phyloP scores from a whole-genome alignment of 2,888 invertebrate genomes.

The Heliconius ismenius region DNA sequence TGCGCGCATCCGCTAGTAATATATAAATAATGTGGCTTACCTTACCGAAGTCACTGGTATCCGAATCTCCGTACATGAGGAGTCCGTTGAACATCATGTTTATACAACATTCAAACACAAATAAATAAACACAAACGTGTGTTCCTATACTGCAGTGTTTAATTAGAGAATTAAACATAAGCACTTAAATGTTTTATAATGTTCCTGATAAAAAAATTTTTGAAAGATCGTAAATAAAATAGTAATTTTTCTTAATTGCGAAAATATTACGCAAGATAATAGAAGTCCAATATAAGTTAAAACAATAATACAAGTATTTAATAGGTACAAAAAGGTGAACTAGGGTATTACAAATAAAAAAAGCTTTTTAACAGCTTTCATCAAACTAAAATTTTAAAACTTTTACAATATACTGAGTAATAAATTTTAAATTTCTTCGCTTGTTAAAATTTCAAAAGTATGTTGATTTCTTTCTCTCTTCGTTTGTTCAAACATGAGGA shows the following conservation, averaged over 20 bases:
- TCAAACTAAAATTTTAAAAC: not conserved
- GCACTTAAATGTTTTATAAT: not conserved
- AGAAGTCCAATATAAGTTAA: not conserved
- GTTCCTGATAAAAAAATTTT: no score
- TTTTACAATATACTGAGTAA: not conserved
- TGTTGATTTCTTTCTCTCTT: no score
- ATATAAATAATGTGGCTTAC: slow-evolving; percentile 51
- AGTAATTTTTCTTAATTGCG: no score
- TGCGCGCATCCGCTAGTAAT: no score
- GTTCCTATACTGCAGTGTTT: not conserved
- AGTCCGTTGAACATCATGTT: slow-evolving; percentile 76
- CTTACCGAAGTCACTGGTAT: slow-evolving; percentile 70
- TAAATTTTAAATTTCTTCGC: not conserved
- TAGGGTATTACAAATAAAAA: not conserved
- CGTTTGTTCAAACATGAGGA: no score
- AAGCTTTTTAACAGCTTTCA: not conserved
- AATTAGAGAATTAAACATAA: not conserved
- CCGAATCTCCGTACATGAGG: slow-evolving; percentile 69
- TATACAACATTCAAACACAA: slow-evolving; percentile 17
- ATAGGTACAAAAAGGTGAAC: no score
- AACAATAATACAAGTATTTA: not conserved
- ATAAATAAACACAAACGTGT: slow-evolving; percentile 11
- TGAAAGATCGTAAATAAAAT: no score
- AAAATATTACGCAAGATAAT: not conserved
- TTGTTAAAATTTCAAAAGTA: no score